Conservation (phyloP, 2,888 invertebrate genomes). For the Scaptomyza caliginosa region DNA sequence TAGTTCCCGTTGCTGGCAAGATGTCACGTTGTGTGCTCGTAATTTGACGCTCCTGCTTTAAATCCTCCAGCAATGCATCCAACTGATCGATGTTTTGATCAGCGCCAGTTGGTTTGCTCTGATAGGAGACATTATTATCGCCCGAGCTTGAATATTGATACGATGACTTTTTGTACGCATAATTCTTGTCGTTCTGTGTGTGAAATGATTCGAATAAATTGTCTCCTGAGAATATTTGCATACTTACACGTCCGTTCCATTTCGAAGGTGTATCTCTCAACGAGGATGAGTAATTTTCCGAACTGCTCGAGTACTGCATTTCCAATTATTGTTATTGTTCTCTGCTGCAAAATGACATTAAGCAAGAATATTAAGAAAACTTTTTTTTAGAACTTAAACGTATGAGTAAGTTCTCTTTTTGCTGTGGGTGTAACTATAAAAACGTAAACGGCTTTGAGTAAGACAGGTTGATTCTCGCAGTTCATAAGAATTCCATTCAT, state of each 20-base stretch:
- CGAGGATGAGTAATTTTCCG: conserved; percentile 81
- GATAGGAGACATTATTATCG: conserved; percentile 71
- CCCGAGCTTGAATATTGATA: conserved; percentile 83
- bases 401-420: conserved; percentile 44
- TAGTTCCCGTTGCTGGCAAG: conserved; percentile 63
- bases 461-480: conserved; percentile 64
- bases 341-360: conserved; percentile 66
- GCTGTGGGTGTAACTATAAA: conserved; percentile 43
- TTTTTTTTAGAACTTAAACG: conserved; percentile 33
- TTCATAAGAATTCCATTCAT: conserved; percentile 70
- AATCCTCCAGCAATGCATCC: conserved; percentile 90
- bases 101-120: conserved; percentile 55
- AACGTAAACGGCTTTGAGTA: conserved; percentile 57
- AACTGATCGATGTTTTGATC: conserved; percentile 89
- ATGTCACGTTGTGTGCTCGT: conserved; percentile 71
- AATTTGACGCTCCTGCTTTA: conserved; percentile 85
- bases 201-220: neutral
- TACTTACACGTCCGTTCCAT: conserved; percentile 75
- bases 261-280: conserved; percentile 76
- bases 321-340: conserved; percentile 59
- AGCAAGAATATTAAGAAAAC: conserved; percentile 38
- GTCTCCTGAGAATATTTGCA: neutral
- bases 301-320: conserved; percentile 81
- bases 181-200: conserved; percentile 80
- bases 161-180: conserved; percentile 82